phyloP scores from a whole-genome alignment of 2,797 vertebrate species.

The Menidia menidia region DNA sequence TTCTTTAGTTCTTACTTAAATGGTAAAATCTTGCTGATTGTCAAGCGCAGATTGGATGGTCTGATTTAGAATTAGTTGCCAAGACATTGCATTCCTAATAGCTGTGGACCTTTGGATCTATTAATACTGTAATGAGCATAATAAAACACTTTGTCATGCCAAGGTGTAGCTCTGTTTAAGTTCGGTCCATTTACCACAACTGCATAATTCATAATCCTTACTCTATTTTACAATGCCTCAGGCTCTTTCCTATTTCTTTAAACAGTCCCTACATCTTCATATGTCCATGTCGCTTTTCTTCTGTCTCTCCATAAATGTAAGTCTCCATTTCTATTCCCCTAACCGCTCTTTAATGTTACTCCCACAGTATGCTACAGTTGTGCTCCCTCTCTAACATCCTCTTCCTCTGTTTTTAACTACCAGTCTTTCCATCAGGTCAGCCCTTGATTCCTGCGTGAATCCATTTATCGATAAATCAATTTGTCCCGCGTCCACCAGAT shows the following conservation, averaged over 20 bases:
- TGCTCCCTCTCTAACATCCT: background rate
- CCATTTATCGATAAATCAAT: background rate
- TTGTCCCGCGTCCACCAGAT: constrained; percentile 14
- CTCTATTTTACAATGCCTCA: background rate
- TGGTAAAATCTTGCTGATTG: background rate
- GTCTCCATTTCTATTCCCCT: background rate
- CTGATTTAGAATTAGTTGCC: background rate
- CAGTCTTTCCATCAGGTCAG: constrained; percentile 5
- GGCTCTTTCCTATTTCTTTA: background rate
- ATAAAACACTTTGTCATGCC: background rate
- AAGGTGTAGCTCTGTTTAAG: background rate
- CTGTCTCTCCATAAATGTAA: background rate
- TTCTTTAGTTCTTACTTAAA: background rate
- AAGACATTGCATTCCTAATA: background rate
- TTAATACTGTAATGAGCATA: background rate
- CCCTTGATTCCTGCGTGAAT: constrained; percentile 11
- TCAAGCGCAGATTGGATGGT: background rate
- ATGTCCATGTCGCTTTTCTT: background rate
- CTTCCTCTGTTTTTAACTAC: constrained; percentile 2
- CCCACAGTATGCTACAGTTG: background rate
- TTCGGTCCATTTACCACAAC: background rate
- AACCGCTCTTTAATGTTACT: constrained; percentile 10
- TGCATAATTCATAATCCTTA: background rate
- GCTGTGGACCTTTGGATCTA: background rate
- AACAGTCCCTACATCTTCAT: background rate